A percentile compares a stretch with the other conserved stretches of the same genome.
phyloP scores from a whole-genome alignment of 92 coral and sea anemone genomes.

The Porites evermanni region DNA sequence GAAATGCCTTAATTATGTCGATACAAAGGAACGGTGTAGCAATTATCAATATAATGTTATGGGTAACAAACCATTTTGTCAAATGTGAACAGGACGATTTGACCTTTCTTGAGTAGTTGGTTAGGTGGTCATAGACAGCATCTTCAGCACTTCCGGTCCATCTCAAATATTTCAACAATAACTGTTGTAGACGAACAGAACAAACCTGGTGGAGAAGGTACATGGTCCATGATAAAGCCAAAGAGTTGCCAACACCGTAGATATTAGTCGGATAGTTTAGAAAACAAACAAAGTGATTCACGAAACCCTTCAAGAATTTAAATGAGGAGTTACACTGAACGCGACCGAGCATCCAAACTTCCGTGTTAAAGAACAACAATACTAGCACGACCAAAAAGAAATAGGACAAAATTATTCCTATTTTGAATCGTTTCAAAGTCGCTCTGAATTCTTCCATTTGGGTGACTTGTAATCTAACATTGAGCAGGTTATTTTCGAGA shows the following conservation, averaged over 20 bases:
- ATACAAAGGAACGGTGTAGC: slow-evolving; percentile 62
- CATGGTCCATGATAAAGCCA: slow-evolving; percentile 65
- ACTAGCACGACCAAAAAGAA: slow-evolving; percentile 26
- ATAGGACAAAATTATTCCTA: slow-evolving; percentile 43
- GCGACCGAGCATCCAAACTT: slow-evolving; percentile 54
- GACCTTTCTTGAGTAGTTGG: slow-evolving; percentile 56
- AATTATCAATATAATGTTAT: slow-evolving; percentile 60
- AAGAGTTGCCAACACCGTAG: slow-evolving; percentile 67
- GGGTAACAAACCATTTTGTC: slow-evolving; percentile 56
- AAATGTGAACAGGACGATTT: slow-evolving; percentile 41
- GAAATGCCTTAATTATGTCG: slow-evolving; percentile 57
- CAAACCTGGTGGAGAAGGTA: slow-evolving; percentile 69
- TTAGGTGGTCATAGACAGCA: slow-evolving; percentile 51
- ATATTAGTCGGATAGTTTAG: slow-evolving; percentile 64
- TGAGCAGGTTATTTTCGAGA: slow-evolving; percentile 52
- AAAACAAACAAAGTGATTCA: slow-evolving; percentile 48
- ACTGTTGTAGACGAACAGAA: slow-evolving; percentile 41
- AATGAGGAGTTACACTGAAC: slow-evolving; percentile 60
- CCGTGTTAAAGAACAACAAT: slow-evolving; percentile 61
- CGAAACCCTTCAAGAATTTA: slow-evolving; percentile 49
- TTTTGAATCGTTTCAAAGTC: slow-evolving; percentile 31
- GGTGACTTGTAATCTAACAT: slow-evolving; percentile 13
- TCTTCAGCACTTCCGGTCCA: slow-evolving; percentile 61
- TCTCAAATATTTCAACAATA: slow-evolving; percentile 14
- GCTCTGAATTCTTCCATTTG: not conserved